These are phyloP conservation scores for Sesia bembeciformis DNA, from an alignment of 2,888 invertebrate species.

Conservation along the genomic window DNA sequence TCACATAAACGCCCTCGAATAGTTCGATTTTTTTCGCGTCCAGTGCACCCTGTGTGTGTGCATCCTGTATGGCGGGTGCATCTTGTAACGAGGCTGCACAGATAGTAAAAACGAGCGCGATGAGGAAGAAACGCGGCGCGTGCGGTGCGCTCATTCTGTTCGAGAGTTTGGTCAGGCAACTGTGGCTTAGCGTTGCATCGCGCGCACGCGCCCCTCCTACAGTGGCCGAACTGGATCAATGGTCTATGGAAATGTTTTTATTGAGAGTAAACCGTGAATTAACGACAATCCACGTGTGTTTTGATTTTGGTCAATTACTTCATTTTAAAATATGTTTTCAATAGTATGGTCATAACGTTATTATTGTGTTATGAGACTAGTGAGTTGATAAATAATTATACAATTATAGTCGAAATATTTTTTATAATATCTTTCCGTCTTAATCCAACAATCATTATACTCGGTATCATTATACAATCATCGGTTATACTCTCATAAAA, in stretches of 20 bases:
- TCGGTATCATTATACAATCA: too few species aligned
- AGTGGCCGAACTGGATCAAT: neutral
- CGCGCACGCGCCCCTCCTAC: neutral
- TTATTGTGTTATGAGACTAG: too few species aligned
- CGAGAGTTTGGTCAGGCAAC: neutral
- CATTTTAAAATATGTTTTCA: too few species aligned
- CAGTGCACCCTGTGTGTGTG: neutral
- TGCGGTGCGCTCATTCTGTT: conserved; percentile 45
- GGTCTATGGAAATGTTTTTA: neutral
- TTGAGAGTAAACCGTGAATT: neutral
- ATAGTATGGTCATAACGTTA: too few species aligned
- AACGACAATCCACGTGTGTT: neutral
- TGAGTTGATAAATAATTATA: too few species aligned
- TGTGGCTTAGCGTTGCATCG: conserved; percentile 28
- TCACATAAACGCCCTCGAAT: conserved; percentile 44
- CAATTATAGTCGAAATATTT: too few species aligned
- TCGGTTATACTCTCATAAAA: too few species aligned
- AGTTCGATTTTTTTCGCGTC: conserved; percentile 38
- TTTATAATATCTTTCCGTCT: too few species aligned
- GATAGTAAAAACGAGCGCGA: conserved; percentile 16
- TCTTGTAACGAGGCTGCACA: conserved; percentile 20
- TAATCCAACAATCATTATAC: too few species aligned
- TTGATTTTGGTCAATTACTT: too few species aligned
- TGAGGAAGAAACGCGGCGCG: conserved; percentile 22
- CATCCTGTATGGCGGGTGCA: neutral